Evolutionary conservation across 2,888 invertebrate species (phyloP), one percentile per base, ranked within the genome.

Genomic region (Spisula subtruncata): DNA sequence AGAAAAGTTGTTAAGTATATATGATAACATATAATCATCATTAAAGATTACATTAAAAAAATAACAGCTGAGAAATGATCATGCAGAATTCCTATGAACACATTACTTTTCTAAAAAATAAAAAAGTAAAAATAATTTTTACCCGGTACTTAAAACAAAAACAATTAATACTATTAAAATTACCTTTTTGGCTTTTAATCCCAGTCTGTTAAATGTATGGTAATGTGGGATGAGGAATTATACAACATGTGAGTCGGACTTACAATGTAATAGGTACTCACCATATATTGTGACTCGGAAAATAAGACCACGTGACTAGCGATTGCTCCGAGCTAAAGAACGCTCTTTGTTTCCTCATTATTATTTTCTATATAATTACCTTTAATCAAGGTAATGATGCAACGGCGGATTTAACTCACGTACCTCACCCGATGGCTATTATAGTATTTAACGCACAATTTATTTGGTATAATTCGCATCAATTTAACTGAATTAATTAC

Each of bases 371-470:
- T 75, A 16, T 75, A 75, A 75, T 75, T 75, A 32, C 75, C 35
- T 12, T 75, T 32, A 75, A 75, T 75, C 18, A 75, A 75, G 75
- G 35, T 35, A 75, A 75, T 75, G 29, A 75, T 35, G 75, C 75
- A 32, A 16, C 4, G 0, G 18, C 18, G 75, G 35, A 16, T 32
- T 32, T 75, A 16, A 35, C 75, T 5, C 32, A 32, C 35, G 32
- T 35, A 60, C n/a, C 25, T n/a, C 16, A 51, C 51, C 60, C 25
- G 20, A n/a, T n/a, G 20, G 20, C 25, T 60, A 25, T n/a, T 25
- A 25, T 60, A 60, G n/a, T 20, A 60, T 60, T 60, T 25, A 60
- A 60, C 60, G n/a, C 60, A n/a, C n/a, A 25, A 60, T 20, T 25
- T 20, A 18, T 25, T 25, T 25, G 8, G 20, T 60, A 20, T 60